Evolutionary conservation across 2,113 vertebrate genomes (phyloP).

Genomic region (Xyrauchen texanus): DNA sequence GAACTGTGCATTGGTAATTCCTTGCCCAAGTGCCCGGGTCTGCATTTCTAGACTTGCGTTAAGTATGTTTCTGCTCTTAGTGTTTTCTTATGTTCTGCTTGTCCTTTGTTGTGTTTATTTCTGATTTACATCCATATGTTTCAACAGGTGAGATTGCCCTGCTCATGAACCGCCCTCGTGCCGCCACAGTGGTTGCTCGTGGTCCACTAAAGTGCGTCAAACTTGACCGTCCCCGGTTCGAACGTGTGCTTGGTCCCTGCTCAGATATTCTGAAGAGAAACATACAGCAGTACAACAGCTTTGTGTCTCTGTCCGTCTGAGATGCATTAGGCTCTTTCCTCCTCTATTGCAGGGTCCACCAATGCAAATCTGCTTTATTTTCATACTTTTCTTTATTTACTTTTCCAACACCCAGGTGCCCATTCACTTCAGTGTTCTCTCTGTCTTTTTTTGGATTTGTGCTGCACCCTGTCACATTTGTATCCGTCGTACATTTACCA

Average conservation of each 20-base stretch:
- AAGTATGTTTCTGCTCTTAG: no score
- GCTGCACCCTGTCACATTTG: constrained; percentile 57
- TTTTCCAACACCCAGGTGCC: constrained; percentile 63
- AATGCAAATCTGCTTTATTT: constrained; percentile 71
- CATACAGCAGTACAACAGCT: constrained; percentile 99
- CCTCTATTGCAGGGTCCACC: constrained; percentile 66
- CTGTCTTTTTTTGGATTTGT: constrained; percentile 61
- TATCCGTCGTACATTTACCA: constrained; percentile 14
- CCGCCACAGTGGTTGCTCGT: constrained; percentile 95
- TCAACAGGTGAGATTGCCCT: constrained; percentile 92
- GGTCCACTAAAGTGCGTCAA: constrained; percentile 97
- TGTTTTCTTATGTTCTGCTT: no score
- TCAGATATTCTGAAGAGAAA: constrained; percentile 98
- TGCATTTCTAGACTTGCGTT: no score
- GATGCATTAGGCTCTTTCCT: constrained; percentile 59
- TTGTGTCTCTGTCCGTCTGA: constrained; percentile 94
- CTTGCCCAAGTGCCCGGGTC: no score
- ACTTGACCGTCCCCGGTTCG: constrained; percentile 95
- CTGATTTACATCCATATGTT: constrained; percentile 4
- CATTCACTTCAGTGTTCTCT: constrained; percentile 67
- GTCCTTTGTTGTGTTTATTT: not conserved
- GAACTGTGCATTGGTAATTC: no score
- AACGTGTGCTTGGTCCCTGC: constrained; percentile 94
- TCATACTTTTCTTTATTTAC: constrained; percentile 41
- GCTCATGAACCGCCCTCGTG: constrained; percentile 97